A percentile compares a stretch with the other conserved stretches of the same genome.
Conservation (phyloP, 2,797 vertebrate species). For the Onychomys leucogaster region DNA sequence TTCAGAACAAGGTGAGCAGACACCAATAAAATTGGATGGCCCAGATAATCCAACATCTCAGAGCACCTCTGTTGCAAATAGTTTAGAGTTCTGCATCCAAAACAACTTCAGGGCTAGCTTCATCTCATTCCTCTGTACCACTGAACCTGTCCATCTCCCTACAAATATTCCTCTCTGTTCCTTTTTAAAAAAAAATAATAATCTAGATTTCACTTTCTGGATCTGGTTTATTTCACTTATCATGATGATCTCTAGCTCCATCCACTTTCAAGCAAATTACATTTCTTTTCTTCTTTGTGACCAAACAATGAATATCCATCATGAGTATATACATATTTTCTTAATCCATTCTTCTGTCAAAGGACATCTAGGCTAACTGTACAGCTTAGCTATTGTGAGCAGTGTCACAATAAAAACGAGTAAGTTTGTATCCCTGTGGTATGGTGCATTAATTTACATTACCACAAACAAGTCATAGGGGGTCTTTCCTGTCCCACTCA, state of each 20-base stretch:
- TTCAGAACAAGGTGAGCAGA: no score
- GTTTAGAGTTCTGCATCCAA: no score
- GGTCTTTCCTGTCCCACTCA: background rate
- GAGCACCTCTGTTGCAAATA: no score
- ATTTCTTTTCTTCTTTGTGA: background rate
- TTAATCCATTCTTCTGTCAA: background rate
- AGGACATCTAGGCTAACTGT: background rate
- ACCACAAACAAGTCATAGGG: background rate
- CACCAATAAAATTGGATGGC: no score
- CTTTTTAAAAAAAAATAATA: background rate
- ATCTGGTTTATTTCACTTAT: background rate
- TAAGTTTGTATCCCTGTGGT: background rate
- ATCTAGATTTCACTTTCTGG: background rate
- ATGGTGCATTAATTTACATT: background rate
- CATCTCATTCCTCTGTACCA: background rate
- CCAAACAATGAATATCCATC: background rate
- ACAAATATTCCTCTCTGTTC: background rate
- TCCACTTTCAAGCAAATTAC: background rate
- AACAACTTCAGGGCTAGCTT: no score
- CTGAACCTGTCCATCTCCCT: background rate
- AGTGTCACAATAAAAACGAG: background rate
- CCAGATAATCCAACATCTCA: no score
- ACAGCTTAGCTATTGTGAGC: background rate
- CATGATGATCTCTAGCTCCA: background rate
- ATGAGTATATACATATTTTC: background rate